phyloP scores from a whole-genome alignment of 2,113 vertebrate genomes.

The Sinocyclocheilus anshuiensis region DNA sequence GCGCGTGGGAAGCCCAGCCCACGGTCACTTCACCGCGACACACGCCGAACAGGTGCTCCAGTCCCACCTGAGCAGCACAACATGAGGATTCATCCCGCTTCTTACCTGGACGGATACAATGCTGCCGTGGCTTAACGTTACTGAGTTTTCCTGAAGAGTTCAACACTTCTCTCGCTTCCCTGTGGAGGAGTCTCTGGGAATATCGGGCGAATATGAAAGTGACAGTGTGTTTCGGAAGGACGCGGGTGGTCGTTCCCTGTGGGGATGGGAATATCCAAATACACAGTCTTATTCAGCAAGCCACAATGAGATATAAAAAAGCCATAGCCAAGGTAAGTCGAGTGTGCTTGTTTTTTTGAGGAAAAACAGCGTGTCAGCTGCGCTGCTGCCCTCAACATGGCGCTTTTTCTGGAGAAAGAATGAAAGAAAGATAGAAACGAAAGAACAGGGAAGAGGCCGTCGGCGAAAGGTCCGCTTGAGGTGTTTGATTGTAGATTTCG shows the following conservation, averaged over 20 bases:
- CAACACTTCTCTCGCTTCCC: conserved; percentile 38
- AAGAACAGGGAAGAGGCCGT: background rate
- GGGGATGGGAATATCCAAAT: conserved; percentile 90
- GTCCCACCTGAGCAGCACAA: conserved; percentile 52
- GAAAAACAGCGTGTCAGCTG: conserved; percentile 34
- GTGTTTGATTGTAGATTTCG: background rate
- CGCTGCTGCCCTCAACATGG: conserved; percentile 71
- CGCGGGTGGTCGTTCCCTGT: conserved; percentile 94
- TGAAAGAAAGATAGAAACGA: background rate
- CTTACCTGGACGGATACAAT: conserved; percentile 44
- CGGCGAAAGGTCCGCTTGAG: background rate
- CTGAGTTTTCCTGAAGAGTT: conserved; percentile 52
- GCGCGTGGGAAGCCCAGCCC: conserved; percentile 17
- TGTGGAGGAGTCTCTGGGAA: conserved; percentile 38
- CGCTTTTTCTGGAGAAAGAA: conserved; percentile 63
- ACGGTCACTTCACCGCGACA: background rate
- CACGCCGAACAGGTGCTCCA: conserved; percentile 59
- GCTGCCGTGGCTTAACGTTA: conserved; percentile 35
- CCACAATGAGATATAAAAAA: conserved; percentile 90
- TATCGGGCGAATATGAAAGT: conserved; percentile 76
- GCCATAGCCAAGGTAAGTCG: conserved; percentile 91
- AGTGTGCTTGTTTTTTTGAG: background rate
- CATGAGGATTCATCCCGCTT: conserved; percentile 52
- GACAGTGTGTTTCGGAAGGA: conserved; percentile 94
- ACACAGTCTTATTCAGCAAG: conserved; percentile 85